Conservation (phyloP, 2,888 invertebrate genomes). For the Drosophila hawaiiensis region DNA sequence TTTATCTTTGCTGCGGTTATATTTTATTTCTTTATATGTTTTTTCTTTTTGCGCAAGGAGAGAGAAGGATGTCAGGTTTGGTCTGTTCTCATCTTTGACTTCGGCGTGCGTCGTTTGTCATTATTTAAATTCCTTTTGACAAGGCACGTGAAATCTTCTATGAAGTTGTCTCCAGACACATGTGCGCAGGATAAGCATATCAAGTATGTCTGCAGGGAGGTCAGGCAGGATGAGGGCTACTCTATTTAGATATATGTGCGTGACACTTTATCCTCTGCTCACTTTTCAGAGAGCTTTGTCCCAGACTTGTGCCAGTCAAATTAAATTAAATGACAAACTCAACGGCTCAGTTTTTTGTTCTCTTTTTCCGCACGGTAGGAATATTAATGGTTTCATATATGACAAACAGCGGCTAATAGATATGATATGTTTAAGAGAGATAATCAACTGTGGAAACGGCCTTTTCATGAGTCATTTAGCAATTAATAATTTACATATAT, state of each 20-base stretch:
- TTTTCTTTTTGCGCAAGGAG: not conserved
- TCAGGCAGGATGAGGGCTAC: slow-evolving; percentile 31
- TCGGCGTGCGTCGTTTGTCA: slow-evolving; percentile 81
- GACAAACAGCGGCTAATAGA: slow-evolving; percentile 46
- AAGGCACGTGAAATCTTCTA: slow-evolving; percentile 73
- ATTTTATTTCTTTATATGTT: slow-evolving; percentile 4
- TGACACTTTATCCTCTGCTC: slow-evolving; percentile 30
- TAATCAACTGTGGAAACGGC: not conserved
- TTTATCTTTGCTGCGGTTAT: slow-evolving; percentile 61
- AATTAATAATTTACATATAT: not conserved
- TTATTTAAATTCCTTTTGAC: slow-evolving; percentile 84
- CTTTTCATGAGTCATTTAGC: not conserved
- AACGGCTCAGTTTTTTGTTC: slow-evolving; percentile 54
- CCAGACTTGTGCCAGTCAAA: slow-evolving; percentile 63
- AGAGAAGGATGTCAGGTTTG: not conserved
- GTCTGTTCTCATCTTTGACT: slow-evolving; percentile 64
- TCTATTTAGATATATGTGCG: slow-evolving; percentile 22
- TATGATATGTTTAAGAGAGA: not conserved
- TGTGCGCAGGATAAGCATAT: slow-evolving; percentile 65
- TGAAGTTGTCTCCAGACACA: slow-evolving; percentile 73
- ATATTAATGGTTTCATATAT: slow-evolving; percentile 48
- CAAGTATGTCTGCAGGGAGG: slow-evolving; percentile 50
- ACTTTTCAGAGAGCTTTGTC: slow-evolving; percentile 53
- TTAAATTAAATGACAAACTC: slow-evolving; percentile 83
- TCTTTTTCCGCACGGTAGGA: slow-evolving; percentile 4